Base-by-base conservation (phyloP, 2,113 vertebrate genomes). In the Vulpes ferrilata region DNA sequence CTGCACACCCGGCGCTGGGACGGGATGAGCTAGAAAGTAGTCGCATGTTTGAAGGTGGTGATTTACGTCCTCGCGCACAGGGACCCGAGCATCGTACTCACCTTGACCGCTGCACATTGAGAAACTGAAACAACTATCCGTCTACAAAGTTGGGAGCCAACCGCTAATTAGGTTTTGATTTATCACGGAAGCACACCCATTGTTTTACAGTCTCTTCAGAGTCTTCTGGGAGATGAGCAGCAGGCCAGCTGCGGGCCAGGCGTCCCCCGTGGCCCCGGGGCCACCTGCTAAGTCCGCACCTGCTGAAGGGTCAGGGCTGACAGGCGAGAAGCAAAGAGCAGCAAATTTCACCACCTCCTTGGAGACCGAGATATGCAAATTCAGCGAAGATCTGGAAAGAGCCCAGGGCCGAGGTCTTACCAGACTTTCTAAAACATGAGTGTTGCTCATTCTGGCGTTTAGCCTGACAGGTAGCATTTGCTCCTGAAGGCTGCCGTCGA, bases 251-350 rank as follows among this genome's bases (percentile, higher is more conserved):
- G 97, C 94, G 96, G 98, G 98, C 95, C 78, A 78, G 79, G 97
- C 2, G 22, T 23, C 30, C 85, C 10, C 1, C 0, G 15, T 25
- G 9, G 8, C 4, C 32, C 4, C 65, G 12, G 85, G 25, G 25
- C 9, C 20, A 93, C 59, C 76, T 27, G 12, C 88, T 0, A 98
- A 98, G 98, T 96, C 98, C 95, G 92, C 96, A 96, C 97, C 98
- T 98, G 98, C 90, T 95, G 98, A 98, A 97, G 76, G 95, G 98
- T 98, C 98, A 95, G 95, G 81, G 92, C 13, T 25, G 97, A 80
- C 98, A 98, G 93, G 93, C 96, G 89, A 95, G 98, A 98, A 96
- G 96, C 62, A 79, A 98, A 97, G 94, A 95, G 98, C 98, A 96
- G 82, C 97, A 83, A 81, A 95, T 97, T 97, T 97, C 90, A 83